A percentile compares a stretch with the other conserved stretches of the same genome.
Evolutionary conservation across 2,113 vertebrate species (phyloP).

Genomic region (Myotis yumanensis): DNA sequence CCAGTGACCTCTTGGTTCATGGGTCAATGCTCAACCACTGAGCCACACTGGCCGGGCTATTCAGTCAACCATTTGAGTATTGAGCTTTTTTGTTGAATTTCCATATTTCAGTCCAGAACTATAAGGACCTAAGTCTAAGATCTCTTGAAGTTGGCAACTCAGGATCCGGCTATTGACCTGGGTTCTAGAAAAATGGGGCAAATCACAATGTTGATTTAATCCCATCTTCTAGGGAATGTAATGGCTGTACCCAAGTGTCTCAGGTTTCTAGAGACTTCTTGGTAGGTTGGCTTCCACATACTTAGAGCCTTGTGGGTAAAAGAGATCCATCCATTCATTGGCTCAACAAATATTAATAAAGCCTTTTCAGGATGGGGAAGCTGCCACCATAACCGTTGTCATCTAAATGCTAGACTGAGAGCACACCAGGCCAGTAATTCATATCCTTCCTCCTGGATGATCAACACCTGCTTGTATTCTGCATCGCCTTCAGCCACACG

Average conservation of each 20-base stretch:
- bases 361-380: neutral
- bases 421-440: accelerated
- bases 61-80: neutral
- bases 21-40: too few relatives aligned
- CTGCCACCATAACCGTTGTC: neutral
- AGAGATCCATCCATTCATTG: too few relatives aligned
- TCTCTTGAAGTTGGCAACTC: neutral
- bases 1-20: too few relatives aligned
- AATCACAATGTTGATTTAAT: neutral
- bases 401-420: neutral
- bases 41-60: too few relatives aligned
- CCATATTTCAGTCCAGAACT: neutral
- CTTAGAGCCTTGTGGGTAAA: neutral
- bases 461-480: neutral
- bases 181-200: neutral
- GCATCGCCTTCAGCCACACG: neutral
- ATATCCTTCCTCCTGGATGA: neutral
- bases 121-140: neutral
- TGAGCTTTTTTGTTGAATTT: neutral
- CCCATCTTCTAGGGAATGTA: neutral
- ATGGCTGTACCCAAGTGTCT: neutral
- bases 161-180: neutral
- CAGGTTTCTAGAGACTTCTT: neutral
- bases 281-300: neutral
- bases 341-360: accelerated